Evolutionary conservation across 1,140 invertebrate species (phyloP), one percentile per base, ranked within the genome.

Genomic region (Arion vulgaris): DNA sequence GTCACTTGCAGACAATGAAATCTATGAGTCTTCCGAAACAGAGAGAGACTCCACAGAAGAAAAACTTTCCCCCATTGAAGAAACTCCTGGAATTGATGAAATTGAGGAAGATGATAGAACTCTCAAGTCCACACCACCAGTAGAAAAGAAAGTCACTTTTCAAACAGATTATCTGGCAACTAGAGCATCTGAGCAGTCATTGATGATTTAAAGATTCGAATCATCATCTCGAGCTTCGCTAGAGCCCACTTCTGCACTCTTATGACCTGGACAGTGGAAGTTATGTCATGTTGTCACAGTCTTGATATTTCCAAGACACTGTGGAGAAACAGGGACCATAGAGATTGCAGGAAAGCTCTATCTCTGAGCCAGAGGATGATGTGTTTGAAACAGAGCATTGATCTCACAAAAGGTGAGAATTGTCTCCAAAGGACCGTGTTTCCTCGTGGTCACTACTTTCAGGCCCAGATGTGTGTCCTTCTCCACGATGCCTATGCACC

Each of bases 321-420:
- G 90, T 92, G 4, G 91, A 92, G 82, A 91, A 90, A 78, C 89
- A 88, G 41, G 84, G 89, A 32, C 85, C 89, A 87, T 88, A n/a
- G 85, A 84, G 49, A 80, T 85, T 57, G 83, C 88, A 69, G 85
- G 89, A n/a, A 92, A 92, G 81, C 90, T 69, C 91, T 92, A 75
- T 92, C 13, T 92, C 91, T 23, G 91, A 90, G 72, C 91, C 89
- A 66, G 87, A 93, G 81, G 91, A 93, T 88, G 94, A 94, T 87
- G 93, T 93, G 15, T 94, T 94, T 92, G 94, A 94, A 86, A 91
- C 90, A 81, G 93, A 94, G 90, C 93, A 45, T 89, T 92, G 28
- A 28, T 73, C 32, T 68, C 78, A 66, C 68, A 86, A 76, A 74
- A 80, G 28, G 0, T 32, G 15, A 39, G 76, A 36, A 26, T 26